A percentile compares a stretch with the other conserved stretches of the same genome.
These are phyloP conservation scores for Conus betulinus DNA, from an alignment of 1,140 invertebrate genomes.

Conservation along the genomic window DNA sequence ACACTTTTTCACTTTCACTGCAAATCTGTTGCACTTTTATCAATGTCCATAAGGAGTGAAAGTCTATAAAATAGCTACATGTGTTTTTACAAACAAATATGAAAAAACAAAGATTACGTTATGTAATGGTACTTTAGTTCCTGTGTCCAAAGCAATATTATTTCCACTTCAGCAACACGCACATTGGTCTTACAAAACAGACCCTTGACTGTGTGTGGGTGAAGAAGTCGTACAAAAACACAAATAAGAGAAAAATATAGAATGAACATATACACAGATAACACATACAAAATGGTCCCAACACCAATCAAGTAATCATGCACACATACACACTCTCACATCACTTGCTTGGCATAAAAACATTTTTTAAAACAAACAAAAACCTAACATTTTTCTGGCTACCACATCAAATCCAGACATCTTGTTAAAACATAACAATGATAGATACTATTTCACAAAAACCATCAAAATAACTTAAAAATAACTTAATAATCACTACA, in stretches of 20 bases:
- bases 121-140: too few relatives aligned
- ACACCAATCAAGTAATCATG: not conserved
- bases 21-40: too few relatives aligned
- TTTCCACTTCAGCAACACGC: not conserved
- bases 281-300: not conserved
- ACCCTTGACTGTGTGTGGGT: not conserved
- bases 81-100: not conserved
- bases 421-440: too few relatives aligned
- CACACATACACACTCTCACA: not conserved
- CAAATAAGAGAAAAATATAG: not conserved
- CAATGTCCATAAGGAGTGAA: too few relatives aligned
- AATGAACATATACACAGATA: not conserved
- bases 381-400: too few relatives aligned
- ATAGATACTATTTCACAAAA: not conserved
- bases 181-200: not conserved
- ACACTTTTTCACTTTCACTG: too few relatives aligned
- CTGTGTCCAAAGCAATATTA: not conserved
- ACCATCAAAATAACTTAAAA: not conserved
- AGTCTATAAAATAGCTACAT: too few relatives aligned
- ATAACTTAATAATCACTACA: not conserved
- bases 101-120: not conserved
- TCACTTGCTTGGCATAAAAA: not conserved
- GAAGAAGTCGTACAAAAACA: not conserved
- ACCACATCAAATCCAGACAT: too few relatives aligned
- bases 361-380: too few relatives aligned